Evolutionary conservation across 1,140 invertebrate species (phyloP), one percentile per base, ranked within the genome.

Genomic region (Drosophila bipectinata): DNA sequence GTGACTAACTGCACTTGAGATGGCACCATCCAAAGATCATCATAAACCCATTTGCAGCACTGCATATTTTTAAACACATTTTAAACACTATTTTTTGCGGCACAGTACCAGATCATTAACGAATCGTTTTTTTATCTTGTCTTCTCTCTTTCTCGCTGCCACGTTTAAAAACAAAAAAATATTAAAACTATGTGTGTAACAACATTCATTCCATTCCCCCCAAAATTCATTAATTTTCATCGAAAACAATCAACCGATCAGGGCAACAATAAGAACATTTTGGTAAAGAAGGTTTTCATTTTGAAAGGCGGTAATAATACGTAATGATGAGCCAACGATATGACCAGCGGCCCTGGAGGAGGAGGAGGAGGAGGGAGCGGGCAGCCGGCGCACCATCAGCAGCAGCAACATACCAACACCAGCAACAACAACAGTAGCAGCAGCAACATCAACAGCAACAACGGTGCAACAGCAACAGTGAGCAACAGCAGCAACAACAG

Each of bases 241-340:
- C n/a, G 34, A n/a, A 30, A 58, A n/a, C 56, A 39, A 62, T 57
- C 30, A 58, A 54, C 28, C 54, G 9, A 80, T 49, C 64, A 91
- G 90, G 89, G 85, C 87, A 91, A 91, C 83, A 91, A 91, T 71
- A 91, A 91, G 87, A 91, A 91, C 79, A 91, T 91, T 91, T 91
- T 91, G 90, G 90, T 91, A 84, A 91, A 91, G 89, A 91, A 91
- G 83, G 89, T 92, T 90, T 92, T 92, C 90, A 92, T 92, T 92
- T 91, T 92, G 66, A 91, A 92, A 88, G 91, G 91, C 74, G 78
- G 90, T 81, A 91, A 92, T 77, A 92, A 92, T 91, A 91, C 91
- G 91, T 91, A 92, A 92, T 92, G 91, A 92, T 92, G 89, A 91
- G 78, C 90, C 90, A 90, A 90, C 90, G 90, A 91, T 91, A 91